Base-by-base conservation (phyloP, 2,888 invertebrate genomes). In the Aspidiotus destructor region DNA sequence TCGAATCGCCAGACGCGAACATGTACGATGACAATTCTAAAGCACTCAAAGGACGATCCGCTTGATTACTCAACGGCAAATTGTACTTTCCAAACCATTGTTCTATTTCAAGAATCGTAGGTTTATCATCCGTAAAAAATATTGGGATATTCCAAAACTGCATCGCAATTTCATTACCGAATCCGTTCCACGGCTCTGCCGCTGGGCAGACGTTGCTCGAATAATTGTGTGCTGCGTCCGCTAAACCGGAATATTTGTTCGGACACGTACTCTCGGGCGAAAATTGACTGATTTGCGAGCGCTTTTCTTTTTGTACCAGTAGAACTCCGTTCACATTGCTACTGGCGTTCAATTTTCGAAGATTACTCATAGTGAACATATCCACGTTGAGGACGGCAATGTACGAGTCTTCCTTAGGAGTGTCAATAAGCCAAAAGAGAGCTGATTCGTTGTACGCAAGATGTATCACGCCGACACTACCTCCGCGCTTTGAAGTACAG, bases 101-200 rank as follows among this genome's bases (percentile, higher is more conserved):
- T 71, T 80, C 78, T 28, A 91, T 81, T 74, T 83, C 83, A 0
- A 76, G 73, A 41, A 86, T 80, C 40, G 71, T 70, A 3, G 76
- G 74, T 71, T 86, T 81, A 63, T 84, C 80, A 7, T 79, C 82
- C 52, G 93, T 79, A 71, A 85, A 86, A 78, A 92, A 92, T 73
- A 95, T 87, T 0, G 95, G 93, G 75, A 94, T 92, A n/a, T 87
- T 86, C 75, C 92, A 88, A 75, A 94, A 87, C 74, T 85, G 83
- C 74, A 86, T 83, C 73, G 94, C 77, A 13, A 95, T 78, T 2
- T 86, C 85, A 13, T 86, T 86, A 9, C 92, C 95, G 72, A 79
- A 13, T 8, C 84, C 83, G 80, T 96, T 96, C 95, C 95, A 96
- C 0, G 82, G 81, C 17, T 77, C 75, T 2, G 73, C 73, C 10